These are phyloP conservation scores for Phalera bucephala DNA, from an alignment of 2,888 invertebrate genomes.

Conservation along the genomic window DNA sequence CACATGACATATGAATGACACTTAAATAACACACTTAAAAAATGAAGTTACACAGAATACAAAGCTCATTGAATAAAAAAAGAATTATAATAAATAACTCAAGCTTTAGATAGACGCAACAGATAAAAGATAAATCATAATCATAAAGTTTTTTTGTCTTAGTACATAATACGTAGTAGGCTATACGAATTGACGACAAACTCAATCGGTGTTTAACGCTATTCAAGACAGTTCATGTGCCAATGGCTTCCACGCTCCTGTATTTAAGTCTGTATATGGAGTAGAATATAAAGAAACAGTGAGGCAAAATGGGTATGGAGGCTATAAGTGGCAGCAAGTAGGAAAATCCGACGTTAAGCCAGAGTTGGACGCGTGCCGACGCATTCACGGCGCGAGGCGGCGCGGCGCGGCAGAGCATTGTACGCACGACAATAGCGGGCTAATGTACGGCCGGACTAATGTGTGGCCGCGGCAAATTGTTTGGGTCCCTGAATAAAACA, in stretches of 20 bases:
- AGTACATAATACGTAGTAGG: too few relatives aligned
- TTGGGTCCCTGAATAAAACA: neutral
- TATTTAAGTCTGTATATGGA: conserved; percentile 11
- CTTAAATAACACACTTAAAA: too few relatives aligned
- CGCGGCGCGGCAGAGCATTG: neutral
- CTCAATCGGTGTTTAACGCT: neutral
- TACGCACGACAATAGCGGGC: conserved; percentile 3
- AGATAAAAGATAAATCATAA: too few relatives aligned
- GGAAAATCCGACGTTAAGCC: conserved; percentile 18
- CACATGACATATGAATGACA: too few relatives aligned
- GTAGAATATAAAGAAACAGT: conserved; percentile 25
- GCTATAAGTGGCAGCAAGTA: conserved; percentile 20
- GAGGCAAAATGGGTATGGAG: conserved; percentile 9
- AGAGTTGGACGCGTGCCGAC: neutral
- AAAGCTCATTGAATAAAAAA: too few relatives aligned
- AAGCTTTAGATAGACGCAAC: too few relatives aligned
- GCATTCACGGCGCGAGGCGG: neutral
- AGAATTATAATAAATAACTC: too few relatives aligned
- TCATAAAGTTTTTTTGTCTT: too few relatives aligned
- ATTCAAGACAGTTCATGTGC: conserved; percentile 2
- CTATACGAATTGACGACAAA: neutral
- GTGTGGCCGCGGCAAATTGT: neutral
- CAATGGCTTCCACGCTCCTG: conserved; percentile 16
- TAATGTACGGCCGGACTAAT: conserved; percentile 1
- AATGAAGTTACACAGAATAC: too few relatives aligned